Evolutionary conservation across 2,888 invertebrate species (phyloP).

Genomic region (Hyposoter dolosus): DNA sequence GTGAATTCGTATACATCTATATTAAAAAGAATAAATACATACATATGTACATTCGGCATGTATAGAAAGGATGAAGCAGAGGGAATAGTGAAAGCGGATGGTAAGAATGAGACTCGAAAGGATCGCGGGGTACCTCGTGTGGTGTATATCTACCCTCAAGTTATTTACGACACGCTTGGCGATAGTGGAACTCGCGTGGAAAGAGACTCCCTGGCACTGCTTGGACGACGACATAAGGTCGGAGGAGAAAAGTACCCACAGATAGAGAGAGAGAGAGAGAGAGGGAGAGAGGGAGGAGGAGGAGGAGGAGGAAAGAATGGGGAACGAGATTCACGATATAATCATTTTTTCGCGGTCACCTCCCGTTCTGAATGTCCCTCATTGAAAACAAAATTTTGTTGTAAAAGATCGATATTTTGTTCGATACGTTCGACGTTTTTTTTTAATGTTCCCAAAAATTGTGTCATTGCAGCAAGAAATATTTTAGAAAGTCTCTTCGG

Average conservation of each 20-base stretch:
- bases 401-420: too few relatives aligned
- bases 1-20: constrained; percentile 3
- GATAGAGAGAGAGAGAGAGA: neutral
- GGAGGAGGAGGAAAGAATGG: neutral
- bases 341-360: constrained; percentile 29
- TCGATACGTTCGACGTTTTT: too few relatives aligned
- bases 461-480: too few relatives aligned
- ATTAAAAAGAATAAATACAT: constrained; percentile 9
- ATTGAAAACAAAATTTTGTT: too few relatives aligned
- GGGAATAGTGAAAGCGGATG: constrained; percentile 15
- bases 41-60: neutral
- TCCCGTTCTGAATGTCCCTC: constrained; percentile 3
- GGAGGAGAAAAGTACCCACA: neutral
- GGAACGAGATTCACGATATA: constrained; percentile 17
- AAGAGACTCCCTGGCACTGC: constrained; percentile 71
- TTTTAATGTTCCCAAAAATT: too few relatives aligned
- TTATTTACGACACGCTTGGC: constrained; percentile 75
- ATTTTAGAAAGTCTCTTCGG: too few relatives aligned
- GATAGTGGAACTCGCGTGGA: constrained; percentile 73
- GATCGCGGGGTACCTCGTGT: constrained; percentile 63
- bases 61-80: constrained; percentile 32
- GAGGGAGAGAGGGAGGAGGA: constrained; percentile 15
- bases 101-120: constrained; percentile 52
- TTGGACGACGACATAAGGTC: constrained; percentile 53
- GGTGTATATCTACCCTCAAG: constrained; percentile 72